Evolutionary conservation across 2,797 vertebrate genomes (phyloP).

Genomic region (Synaphobranchus kaupii): DNA sequence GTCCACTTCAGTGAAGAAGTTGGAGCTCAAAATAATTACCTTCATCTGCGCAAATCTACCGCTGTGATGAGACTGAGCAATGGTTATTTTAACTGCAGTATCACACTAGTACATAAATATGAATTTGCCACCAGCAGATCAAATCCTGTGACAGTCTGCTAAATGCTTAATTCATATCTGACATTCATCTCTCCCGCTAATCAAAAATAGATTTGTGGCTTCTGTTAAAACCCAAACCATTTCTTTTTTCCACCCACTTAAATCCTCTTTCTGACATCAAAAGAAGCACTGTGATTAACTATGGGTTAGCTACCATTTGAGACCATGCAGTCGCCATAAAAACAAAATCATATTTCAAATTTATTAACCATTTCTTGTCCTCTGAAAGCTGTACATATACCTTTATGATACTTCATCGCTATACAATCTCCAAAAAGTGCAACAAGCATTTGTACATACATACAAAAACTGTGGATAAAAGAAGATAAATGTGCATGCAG

Average conservation of each 20-base stretch:
- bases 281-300: conserved; percentile 73
- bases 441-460: conserved; percentile 17
- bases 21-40: neutral
- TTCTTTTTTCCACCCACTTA: conserved; percentile 53
- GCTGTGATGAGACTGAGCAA: neutral
- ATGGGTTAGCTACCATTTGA: conserved; percentile 70
- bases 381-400: conserved; percentile 21
- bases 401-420: conserved; percentile 4
- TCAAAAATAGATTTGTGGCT: conserved; percentile 69
- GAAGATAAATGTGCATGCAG: neutral
- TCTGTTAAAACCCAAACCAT: conserved; percentile 59
- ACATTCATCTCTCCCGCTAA: conserved; percentile 68
- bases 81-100: conserved; percentile 37
- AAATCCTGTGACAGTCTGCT: conserved; percentile 67
- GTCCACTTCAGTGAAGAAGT: conserved; percentile 13
- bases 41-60: neutral
- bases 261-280: conserved; percentile 72
- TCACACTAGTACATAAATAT: conserved; percentile 66
- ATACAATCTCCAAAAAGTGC: conserved; percentile 9
- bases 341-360: conserved; percentile 23
- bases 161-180: conserved; percentile 71
- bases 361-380: conserved; percentile 26
- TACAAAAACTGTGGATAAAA: neutral
- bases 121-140: conserved; percentile 65
- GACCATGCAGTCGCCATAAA: conserved; percentile 60